Evolutionary conservation across 2,113 vertebrate genomes (phyloP).

Genomic region (Stegostoma tigrinum): DNA sequence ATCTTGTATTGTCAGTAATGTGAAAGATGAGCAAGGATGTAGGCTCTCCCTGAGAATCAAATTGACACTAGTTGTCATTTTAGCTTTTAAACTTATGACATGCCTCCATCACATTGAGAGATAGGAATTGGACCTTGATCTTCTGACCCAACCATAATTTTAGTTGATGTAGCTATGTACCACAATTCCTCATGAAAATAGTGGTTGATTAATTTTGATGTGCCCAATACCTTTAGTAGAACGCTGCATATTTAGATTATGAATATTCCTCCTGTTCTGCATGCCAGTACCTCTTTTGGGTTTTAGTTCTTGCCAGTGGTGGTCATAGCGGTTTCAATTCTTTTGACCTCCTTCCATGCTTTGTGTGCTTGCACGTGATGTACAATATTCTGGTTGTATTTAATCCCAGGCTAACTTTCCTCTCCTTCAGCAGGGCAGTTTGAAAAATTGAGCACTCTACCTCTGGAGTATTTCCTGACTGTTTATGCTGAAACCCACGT

Average conservation of each 20-base stretch:
- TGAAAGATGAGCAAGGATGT: background rate
- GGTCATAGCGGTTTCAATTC: background rate
- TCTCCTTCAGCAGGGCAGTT: background rate
- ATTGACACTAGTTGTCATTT: background rate
- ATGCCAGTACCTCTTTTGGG: background rate
- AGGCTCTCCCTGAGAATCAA: background rate
- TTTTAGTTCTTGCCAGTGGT: background rate
- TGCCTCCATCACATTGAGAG: no score
- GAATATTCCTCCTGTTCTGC: background rate
- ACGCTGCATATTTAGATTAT: background rate
- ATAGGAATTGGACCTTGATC: no score
- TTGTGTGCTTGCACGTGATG: background rate
- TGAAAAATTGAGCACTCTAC: background rate
- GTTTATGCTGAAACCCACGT: background rate
- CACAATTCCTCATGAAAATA: background rate
- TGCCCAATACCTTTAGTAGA: background rate
- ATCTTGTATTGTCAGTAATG: background rate
- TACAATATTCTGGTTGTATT: background rate
- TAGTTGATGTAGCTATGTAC: background rate
- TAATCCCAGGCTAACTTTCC: background rate
- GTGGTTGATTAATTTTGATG: background rate
- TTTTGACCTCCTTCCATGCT: background rate
- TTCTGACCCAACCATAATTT: background rate
- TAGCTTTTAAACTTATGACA: no score
- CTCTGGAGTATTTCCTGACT: background rate